phyloP scores from a whole-genome alignment of 2,888 invertebrate species.

The Mayetiola destructor region DNA sequence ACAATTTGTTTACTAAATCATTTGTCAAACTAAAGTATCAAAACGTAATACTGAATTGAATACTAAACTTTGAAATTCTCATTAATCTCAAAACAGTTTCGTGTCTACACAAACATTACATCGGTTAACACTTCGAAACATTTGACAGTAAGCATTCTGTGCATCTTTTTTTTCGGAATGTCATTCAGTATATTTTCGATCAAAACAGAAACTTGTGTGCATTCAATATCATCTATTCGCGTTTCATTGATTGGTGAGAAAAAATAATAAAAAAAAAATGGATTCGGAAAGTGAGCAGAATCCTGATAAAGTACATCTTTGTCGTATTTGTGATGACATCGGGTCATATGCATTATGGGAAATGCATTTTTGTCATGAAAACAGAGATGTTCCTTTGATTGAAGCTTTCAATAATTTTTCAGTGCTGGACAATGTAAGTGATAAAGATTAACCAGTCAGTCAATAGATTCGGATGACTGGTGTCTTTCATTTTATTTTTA shows the following conservation, averaged over 20 bases:
- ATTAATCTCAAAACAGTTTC: neutral
- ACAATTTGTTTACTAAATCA: no score
- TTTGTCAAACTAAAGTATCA: no score
- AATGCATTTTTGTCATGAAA: neutral
- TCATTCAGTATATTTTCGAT: neutral
- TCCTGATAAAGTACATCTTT: neutral
- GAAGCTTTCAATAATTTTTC: neutral
- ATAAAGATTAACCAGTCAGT: neutral
- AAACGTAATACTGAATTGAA: no score
- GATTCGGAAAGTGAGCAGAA: neutral
- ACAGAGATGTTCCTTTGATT: neutral
- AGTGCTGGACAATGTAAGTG: neutral
- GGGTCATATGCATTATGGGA: neutral
- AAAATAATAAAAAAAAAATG: neutral
- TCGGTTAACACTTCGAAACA: neutral
- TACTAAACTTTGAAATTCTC: no score
- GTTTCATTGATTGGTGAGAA: neutral
- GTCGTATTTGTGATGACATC: neutral
- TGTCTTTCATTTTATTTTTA: neutral
- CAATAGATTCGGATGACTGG: neutral
- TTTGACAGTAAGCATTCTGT: neutral
- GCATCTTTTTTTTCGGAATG: neutral
- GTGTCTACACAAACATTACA: neutral
- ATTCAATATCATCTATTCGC: no score
- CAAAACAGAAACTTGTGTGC: neutral